phyloP scores from a whole-genome alignment of 2,797 vertebrate genomes.

The Orientallactaga sibirica region DNA sequence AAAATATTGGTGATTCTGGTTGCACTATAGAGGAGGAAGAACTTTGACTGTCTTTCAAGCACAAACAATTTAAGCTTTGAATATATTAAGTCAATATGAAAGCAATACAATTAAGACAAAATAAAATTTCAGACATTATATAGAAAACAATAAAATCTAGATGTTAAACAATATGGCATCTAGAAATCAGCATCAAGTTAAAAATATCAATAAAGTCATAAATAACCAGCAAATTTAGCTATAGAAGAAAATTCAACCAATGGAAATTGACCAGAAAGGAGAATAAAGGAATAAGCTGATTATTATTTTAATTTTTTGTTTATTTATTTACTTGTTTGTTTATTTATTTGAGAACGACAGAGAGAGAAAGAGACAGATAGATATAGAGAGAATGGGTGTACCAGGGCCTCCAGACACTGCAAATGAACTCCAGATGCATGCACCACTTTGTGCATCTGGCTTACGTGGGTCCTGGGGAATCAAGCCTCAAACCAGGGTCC shows the following conservation, averaged over 20 bases:
- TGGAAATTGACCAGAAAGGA: background rate
- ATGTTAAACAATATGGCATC: background rate
- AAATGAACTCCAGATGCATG: no score
- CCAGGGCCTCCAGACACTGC: no score
- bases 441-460: no score
- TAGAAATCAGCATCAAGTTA: background rate
- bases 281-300: background rate
- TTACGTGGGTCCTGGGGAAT: no score
- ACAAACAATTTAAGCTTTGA: background rate
- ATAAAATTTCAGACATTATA: background rate
- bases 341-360: no score
- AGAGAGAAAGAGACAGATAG: no score
- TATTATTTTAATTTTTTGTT: background rate
- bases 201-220: background rate
- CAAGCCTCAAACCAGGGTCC: no score
- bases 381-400: no score
- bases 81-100: conserved; percentile 33
- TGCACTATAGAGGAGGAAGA: background rate
- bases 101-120: background rate
- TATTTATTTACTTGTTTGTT: no score
- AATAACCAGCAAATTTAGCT: background rate
- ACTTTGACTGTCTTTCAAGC: background rate
- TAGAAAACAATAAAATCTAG: conserved; percentile 38
- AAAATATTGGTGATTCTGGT: background rate
- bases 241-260: background rate